Conservation (phyloP, 2,888 invertebrate species). For the Spodoptera littoralis region DNA sequence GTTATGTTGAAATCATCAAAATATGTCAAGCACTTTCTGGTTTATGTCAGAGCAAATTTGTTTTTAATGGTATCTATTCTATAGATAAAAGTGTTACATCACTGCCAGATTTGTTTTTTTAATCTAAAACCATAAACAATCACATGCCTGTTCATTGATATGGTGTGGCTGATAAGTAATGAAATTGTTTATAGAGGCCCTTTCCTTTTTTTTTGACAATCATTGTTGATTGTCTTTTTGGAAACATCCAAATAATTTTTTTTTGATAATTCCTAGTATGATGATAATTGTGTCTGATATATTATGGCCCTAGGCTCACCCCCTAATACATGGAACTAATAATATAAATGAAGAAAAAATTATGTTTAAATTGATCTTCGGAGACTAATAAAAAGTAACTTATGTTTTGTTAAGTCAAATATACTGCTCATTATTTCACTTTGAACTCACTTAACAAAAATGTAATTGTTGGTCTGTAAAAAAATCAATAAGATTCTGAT, state of each 20-base stretch:
- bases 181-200: not conserved
- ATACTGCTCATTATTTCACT: too few relatives aligned
- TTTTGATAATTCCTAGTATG: too few relatives aligned
- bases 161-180: not conserved
- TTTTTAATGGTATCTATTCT: conserved; percentile 28
- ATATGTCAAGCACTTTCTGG: conserved; percentile 31
- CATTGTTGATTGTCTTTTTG: not conserved
- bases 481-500: too few relatives aligned
- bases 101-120: conserved; percentile 31
- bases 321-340: too few relatives aligned
- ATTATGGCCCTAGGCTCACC: too few relatives aligned
- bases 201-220: not conserved
- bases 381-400: too few relatives aligned
- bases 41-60: conserved; percentile 24
- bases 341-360: too few relatives aligned
- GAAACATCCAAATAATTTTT: not conserved
- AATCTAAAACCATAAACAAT: conserved; percentile 31
- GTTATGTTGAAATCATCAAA: conserved; percentile 15
- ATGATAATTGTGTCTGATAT: too few relatives aligned
- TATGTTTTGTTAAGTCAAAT: too few relatives aligned
- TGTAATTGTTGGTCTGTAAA: too few relatives aligned
- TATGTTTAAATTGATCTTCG: too few relatives aligned
- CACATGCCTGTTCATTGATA: conserved; percentile 7
- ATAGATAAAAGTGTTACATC: conserved; percentile 44
- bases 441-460: too few relatives aligned